phyloP scores from a whole-genome alignment of 2,113 vertebrate genomes.

The Zingel zingel region DNA sequence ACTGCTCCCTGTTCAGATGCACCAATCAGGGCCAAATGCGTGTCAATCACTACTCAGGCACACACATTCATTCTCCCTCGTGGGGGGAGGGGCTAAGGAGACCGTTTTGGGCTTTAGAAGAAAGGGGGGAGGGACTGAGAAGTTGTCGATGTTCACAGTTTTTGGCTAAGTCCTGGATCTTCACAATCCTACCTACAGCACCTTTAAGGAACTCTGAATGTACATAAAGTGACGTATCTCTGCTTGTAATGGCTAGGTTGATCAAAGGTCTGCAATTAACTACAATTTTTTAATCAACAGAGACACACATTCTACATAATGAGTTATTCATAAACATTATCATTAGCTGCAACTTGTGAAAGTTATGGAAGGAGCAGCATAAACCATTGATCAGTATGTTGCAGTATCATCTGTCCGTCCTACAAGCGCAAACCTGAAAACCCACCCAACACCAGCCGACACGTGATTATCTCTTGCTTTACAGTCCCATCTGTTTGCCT shows the following conservation, averaged over 20 bases:
- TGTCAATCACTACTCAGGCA: too few species aligned
- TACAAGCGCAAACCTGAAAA: not conserved
- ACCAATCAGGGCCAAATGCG: too few species aligned
- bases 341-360: not conserved
- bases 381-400: not conserved
- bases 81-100: too few species aligned
- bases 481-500: slow-evolving; percentile 45
- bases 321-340: not conserved
- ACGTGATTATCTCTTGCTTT: slow-evolving; percentile 36
- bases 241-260: not conserved
- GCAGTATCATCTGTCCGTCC: not conserved
- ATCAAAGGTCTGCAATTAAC: not conserved
- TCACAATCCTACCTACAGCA: too few species aligned
- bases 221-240: not conserved
- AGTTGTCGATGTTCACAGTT: too few species aligned
- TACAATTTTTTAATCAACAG: too few species aligned
- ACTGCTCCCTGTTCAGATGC: too few species aligned
- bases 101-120: too few species aligned
- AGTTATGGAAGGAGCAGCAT: not conserved
- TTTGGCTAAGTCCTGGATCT: too few species aligned
- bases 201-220: not conserved
- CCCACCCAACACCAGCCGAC: not conserved
- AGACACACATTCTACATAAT: not conserved
- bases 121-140: too few species aligned
- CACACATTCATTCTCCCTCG: too few species aligned